Evolutionary conservation across 2,888 invertebrate species (phyloP).

Genomic region (Lymantria monacha): DNA sequence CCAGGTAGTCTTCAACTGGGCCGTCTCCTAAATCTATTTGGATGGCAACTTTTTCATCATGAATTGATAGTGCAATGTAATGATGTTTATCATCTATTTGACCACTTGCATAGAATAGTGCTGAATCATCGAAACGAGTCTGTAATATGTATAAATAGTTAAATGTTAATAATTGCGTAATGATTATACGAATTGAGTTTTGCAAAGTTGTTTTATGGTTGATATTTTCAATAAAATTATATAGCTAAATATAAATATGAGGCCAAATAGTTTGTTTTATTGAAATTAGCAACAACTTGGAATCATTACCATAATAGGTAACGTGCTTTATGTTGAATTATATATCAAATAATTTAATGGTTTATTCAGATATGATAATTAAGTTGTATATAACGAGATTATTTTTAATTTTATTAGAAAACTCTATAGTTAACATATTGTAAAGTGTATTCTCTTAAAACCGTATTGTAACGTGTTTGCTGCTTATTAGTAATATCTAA

Average conservation of each 20-base stretch:
- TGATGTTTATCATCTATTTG: slow-evolving; percentile 94
- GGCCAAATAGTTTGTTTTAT: too few relatives aligned
- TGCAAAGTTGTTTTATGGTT: neutral
- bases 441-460: too few relatives aligned
- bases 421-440: too few relatives aligned
- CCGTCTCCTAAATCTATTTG: slow-evolving; percentile 94
- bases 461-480: too few relatives aligned
- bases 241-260: too few relatives aligned
- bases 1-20: slow-evolving; percentile 85
- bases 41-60: slow-evolving; percentile 91
- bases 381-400: too few relatives aligned
- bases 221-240: too few relatives aligned
- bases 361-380: neutral
- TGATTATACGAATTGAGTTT: neutral
- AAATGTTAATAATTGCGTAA: neutral
- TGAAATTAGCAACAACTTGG: too few relatives aligned
- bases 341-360: neutral
- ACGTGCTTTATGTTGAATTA: neutral
- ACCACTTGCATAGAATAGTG: slow-evolving; percentile 95
- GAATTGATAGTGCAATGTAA: slow-evolving; percentile 93
- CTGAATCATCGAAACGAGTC: slow-evolving; percentile 95
- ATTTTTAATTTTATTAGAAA: too few relatives aligned
- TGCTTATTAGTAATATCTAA: too few relatives aligned
- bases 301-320: neutral
- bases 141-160: slow-evolving; percentile 53